Base-by-base conservation (phyloP, 2,113 vertebrate species). In the Amphilophus citrinellus region DNA sequence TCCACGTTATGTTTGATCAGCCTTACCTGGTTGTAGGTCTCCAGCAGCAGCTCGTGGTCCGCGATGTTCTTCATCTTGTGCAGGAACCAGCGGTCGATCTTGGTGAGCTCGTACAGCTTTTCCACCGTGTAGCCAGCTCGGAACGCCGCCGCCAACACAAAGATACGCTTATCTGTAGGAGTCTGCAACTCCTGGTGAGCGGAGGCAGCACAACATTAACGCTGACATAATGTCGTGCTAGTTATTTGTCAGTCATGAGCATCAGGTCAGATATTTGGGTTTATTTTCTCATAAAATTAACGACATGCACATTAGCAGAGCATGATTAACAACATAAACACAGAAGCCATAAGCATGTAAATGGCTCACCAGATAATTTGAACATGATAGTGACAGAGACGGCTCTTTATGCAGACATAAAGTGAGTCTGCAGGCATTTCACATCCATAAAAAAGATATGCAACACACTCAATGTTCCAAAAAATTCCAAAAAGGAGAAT, bases 51-150 rank as follows among this genome's bases (percentile, higher is more conserved):
- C 2, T 96, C 76, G 0, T 99, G 97, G 85, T 97, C 96, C 0
- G 96, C 75, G 18, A 99, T 99, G 93, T 97, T 97, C 93, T 98
- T 98, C 98, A 99, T 99, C 87, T 98, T 97, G 95, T 99, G 93
- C 88, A 99, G 96, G 94, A 99, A 99, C 98, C 98, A 99, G 92
- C 97, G 97, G 95, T 99, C 97, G 0, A 99, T 99, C 93, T 97
- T 98, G 2, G 98, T 99, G 84, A 99, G 97, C 56, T 97, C 96
- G 0, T 99, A 98, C 35, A 99, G 97, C 47, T 96, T 96, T 76
- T 97, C 98, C 1, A 99, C 97, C 0, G 97, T 96, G 93, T 99
- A 99, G 2, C 97, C 97, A 0, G 96, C 97, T 22, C 94, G 93
- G n/a, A 99, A 88, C 0, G 98, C 98, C 0, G 98, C 95, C 0